Base-by-base conservation (phyloP, 2,797 vertebrate genomes). In the Paramormyrops hopkinsi region DNA sequence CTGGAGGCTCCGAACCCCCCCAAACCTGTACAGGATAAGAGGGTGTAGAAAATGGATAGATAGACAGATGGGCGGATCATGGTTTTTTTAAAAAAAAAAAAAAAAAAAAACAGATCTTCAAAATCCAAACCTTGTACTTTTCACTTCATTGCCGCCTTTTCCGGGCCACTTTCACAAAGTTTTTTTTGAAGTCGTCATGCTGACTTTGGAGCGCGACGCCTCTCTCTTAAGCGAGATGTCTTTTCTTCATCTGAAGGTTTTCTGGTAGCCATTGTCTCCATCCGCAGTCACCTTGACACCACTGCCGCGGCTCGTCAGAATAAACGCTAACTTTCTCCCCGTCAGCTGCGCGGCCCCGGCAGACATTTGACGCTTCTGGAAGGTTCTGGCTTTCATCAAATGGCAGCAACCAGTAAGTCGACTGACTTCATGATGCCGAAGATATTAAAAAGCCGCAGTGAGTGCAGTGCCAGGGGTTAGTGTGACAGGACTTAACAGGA, bases 341-440 rank as follows among this genome's bases (percentile, higher is more conserved):
- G n/a, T 50, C 59, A n/a, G 14, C 59, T 17, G 37, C 41, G 11
- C 9, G 41, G 86, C 56, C 59, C 59, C 22, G 11, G 4, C 87
- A 50, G 56, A 65, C 87, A 88, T 69, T 29, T 48, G 87, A 88
- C 2, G 59, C 44, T 65, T 54, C 44, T n/a, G 41, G 87, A 88
- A 88, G 46, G 44, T n/a, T 44, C 59, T 4, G 41, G 44, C 19
- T 69, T 88, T 69, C 46, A 65, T 65, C 56, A 65, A 88, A 88
- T 69, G 59, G 56, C 56, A 88, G 87, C 37, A 88, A 11, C 33
- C 87, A 6, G 44, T 25, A 17, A 88, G 59, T 22, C 25, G 56
- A 88, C 87, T 69, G 56, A 50, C 41, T 88, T 88, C 5, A 17
- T 88, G 59, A 88, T 88, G 59, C 46, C 1, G 12, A 12, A 22